Evolutionary conservation across 2,797 vertebrate species (phyloP), one percentile per base, ranked within the genome.

Genomic region (Megalops cyprinoides): DNA sequence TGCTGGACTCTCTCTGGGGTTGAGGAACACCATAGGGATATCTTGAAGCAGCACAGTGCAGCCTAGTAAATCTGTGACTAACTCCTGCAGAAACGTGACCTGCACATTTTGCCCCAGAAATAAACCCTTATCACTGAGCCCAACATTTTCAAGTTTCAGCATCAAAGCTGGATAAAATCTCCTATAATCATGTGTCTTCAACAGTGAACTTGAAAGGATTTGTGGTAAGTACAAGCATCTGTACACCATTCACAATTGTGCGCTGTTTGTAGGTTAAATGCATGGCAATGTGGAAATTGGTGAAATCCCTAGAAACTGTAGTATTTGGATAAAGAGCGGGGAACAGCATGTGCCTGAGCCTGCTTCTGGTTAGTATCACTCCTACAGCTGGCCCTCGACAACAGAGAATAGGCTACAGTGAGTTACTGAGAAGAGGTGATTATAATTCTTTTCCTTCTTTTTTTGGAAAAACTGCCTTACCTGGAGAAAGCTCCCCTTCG

Each of bases 401-500:
- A 20, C 79, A 82, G 53, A 48, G 4, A 14, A 60, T 53, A 74
- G 56, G 31, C 18, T 6, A n/a, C 37, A 67, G 46, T 44, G 34
- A 65, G 73, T 39, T 34, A 3, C 37, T 44, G 67, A 71, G 37
- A 71, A 23, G n/a, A n/a, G n/a, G n/a, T n/a, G n/a, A n/a, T n/a
- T n/a, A n/a, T n/a, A n/a, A n/a, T n/a, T n/a, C n/a, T n/a, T n/a
- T n/a, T n/a, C n/a, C n/a, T n/a, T n/a, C n/a, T n/a, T 65, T 60
- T 44, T n/a, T 60, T 18, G 23, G n/a, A 67, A 25, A 14, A 49
- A 37, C 51, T 20, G 14, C 65, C 88, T 92, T 95, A 98, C 97
- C 97, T 96, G 96, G 89, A 69, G 94, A 94, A 81, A 96, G 90
- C 87, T 98, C 97, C 88, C 97, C 97, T 82, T 99, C 98, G 91